Percentiles rank a stretch among this genome's conserved stretches.
phyloP scores from a whole-genome alignment of 1,140 invertebrate genomes.

The Tetraneura akinire region DNA sequence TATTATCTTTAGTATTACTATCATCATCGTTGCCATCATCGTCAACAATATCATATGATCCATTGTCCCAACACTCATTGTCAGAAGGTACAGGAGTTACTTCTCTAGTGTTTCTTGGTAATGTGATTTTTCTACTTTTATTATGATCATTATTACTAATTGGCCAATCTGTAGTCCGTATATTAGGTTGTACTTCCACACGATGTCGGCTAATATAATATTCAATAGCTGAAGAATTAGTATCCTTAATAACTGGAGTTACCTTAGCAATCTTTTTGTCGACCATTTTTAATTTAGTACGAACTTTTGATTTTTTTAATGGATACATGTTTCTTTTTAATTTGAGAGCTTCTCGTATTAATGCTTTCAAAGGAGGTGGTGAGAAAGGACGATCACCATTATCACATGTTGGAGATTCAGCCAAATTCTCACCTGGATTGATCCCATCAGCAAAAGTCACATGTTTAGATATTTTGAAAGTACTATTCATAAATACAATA shows the following conservation, averaged over 20 bases:
- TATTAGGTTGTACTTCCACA: background rate
- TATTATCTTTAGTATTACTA: background rate
- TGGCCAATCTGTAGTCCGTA: background rate
- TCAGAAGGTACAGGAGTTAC: slow-evolving; percentile 29
- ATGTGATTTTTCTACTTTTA: background rate
- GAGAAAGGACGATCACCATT: background rate
- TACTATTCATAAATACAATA: background rate
- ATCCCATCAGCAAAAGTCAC: slow-evolving; percentile 40
- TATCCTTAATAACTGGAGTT: background rate
- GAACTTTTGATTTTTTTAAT: slow-evolving; percentile 13
- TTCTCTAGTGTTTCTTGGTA: slow-evolving; percentile 20
- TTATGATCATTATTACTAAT: background rate
- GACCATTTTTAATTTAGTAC: background rate
- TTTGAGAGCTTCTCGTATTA: slow-evolving; percentile 31
- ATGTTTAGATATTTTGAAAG: background rate
- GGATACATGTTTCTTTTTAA: slow-evolving; percentile 25
- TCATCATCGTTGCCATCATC: background rate
- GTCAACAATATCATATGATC: too few relatives aligned
- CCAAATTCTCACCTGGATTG: background rate
- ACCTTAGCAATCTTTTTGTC: background rate
- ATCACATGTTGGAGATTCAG: slow-evolving; percentile 8
- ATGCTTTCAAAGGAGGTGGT: slow-evolving; percentile 33
- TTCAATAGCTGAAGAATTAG: background rate
- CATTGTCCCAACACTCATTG: slow-evolving; percentile 14
- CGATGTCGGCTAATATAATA: background rate